Evolutionary conservation across 2,797 vertebrate genomes (phyloP).

Genomic region (Columba guinea): DNA sequence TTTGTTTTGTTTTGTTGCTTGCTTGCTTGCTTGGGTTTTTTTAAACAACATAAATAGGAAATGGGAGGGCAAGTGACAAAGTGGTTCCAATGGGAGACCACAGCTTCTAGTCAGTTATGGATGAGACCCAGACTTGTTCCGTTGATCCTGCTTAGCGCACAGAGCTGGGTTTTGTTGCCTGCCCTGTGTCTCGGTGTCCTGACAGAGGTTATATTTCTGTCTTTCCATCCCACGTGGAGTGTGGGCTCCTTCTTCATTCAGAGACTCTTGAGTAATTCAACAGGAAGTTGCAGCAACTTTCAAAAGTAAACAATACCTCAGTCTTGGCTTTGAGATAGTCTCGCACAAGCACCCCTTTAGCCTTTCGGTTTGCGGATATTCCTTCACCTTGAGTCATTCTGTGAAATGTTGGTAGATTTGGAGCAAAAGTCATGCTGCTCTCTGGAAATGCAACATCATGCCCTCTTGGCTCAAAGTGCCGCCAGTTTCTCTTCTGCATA

Average conservation of each 20-base stretch:
- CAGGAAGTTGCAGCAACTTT: constrained; percentile 43
- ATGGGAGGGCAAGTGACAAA: not conserved
- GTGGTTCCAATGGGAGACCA: not conserved
- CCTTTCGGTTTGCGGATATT: not conserved
- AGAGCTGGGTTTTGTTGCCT: not conserved
- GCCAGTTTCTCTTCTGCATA: not conserved
- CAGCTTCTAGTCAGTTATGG: not conserved
- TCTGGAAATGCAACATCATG: not conserved
- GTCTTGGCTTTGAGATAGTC: not conserved
- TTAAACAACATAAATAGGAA: not conserved
- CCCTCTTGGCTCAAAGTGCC: not conserved
- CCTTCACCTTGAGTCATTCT: not conserved
- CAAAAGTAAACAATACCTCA: constrained; percentile 1
- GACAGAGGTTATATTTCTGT: not conserved
- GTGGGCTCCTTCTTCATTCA: not conserved
- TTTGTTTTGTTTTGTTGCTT: no score
- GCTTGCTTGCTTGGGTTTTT: not conserved
- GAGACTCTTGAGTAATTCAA: constrained; percentile 35
- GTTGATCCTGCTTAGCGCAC: not conserved
- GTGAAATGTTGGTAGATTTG: not conserved
- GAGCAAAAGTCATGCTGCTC: not conserved
- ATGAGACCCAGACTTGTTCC: not conserved
- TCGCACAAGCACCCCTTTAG: not conserved
- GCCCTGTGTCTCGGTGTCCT: not conserved
- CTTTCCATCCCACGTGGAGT: not conserved